Base-by-base conservation (phyloP, 2,888 invertebrate genomes). In the Cryptus armator region DNA sequence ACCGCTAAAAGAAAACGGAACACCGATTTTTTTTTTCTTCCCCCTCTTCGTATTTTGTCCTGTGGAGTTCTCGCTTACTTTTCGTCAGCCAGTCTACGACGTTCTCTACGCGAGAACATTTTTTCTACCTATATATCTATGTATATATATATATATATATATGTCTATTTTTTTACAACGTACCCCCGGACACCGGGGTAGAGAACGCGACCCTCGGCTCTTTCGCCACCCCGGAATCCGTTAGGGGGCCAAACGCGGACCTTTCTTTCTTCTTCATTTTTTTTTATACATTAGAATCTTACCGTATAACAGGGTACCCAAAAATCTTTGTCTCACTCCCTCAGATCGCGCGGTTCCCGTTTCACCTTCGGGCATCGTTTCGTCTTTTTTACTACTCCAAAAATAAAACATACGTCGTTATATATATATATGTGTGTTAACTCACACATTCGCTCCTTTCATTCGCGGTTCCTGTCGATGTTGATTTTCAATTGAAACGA, bases 401-500 rank as follows among this genome's bases (percentile, higher is more conserved):
- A 24, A 68, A 32, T 53, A 12, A 68, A 51, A 53, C 48, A 32
- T 75, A 19, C 53, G 56, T 64, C 32, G 43, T 37, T 75, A 56
- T 76, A 24, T 24, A 24, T 24, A 24, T 24, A 29, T 64, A 48
- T 53, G 51, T 74, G 75, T 56, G 56, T 71, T 70, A 62, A 75
- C 66, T 43, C 32, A 72, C 74, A 16, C 82, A 75, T 37, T 19
- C 37, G 5, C 83, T 83, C 76, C 81, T 81, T 68, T 77, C 67
- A 79, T 78, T 83, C 86, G 87, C 88, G 85, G 83, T 81, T 48
- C 51, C 37, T 37, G 74, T 79, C 83, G 85, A 79, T 90, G 91
- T 92, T 92, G 93, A 93, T 93, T 92, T 92, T 92, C 92, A 92
- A 93, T 93, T 93, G 93, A 93, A 93, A 93, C 91, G 92, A 92